These are phyloP conservation scores for Theropithecus gelada DNA, from an alignment of 2,113 vertebrate species.

Conservation along the genomic window DNA sequence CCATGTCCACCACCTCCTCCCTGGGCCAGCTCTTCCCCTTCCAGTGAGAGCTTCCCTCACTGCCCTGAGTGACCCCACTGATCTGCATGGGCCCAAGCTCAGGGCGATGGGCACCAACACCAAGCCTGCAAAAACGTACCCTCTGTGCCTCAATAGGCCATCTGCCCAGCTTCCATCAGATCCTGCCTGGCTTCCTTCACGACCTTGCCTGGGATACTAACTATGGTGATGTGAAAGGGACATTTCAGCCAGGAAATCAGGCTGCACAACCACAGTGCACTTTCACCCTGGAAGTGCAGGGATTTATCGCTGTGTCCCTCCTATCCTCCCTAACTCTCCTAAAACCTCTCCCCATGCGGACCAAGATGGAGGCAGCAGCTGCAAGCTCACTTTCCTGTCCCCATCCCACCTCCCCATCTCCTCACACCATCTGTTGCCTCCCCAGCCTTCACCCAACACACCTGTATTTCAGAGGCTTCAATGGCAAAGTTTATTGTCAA, in stretches of 20 bases:
- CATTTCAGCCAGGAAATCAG: neutral
- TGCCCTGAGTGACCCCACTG: neutral
- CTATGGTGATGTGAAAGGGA: neutral
- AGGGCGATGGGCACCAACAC: neutral
- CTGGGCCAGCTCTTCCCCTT: neutral
- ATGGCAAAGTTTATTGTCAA: neutral
- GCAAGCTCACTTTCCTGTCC: neutral
- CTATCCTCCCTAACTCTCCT: neutral
- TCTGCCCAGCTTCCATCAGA: neutral
- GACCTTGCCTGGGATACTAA: neutral
- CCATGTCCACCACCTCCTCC: neutral
- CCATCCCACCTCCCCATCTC: neutral
- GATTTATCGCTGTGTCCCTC: neutral
- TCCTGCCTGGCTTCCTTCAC: neutral
- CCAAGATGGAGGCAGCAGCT: neutral
- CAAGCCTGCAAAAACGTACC: neutral
- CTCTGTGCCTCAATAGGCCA: neutral
- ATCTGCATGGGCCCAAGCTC: neutral
- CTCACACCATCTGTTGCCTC: neutral
- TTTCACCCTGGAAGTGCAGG: neutral
- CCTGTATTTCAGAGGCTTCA: neutral
- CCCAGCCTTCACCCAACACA: neutral
- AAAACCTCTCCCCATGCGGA: neutral
- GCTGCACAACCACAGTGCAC: no score
- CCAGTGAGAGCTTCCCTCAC: neutral